A percentile compares a stretch with the other conserved stretches of the same genome.
Conservation (phyloP, 2,113 vertebrate species). For the Mus pahari region DNA sequence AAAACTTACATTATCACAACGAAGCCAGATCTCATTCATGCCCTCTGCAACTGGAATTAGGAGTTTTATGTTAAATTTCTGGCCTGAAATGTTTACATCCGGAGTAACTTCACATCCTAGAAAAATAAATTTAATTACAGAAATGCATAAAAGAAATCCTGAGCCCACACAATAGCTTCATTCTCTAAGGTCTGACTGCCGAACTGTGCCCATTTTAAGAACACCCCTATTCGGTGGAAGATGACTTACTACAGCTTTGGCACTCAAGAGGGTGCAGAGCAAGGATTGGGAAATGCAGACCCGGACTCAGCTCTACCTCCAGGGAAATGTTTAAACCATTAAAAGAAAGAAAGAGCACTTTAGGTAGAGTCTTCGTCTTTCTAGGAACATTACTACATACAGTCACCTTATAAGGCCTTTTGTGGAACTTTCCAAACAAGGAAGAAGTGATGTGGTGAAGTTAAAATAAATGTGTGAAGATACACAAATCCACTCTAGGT, state of each 20-base stretch:
- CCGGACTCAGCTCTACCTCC: neutral
- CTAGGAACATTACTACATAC: slow-evolving; percentile 10
- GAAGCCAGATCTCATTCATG: slow-evolving; percentile 99
- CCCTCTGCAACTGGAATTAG: slow-evolving; percentile 98
- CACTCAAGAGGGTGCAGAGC: neutral
- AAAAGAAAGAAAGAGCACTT: neutral
- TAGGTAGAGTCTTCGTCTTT: neutral
- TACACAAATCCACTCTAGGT: neutral
- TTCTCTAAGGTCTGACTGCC: slow-evolving; percentile 21
- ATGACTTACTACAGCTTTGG: neutral
- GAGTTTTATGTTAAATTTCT: slow-evolving; percentile 99
- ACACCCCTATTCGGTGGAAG: neutral
- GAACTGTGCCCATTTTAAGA: neutral
- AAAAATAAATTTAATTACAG: slow-evolving; percentile 48
- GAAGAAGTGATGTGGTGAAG: neutral
- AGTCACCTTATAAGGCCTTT: neutral
- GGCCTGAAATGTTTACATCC: slow-evolving; percentile 99
- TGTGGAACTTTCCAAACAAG: neutral
- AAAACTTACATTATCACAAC: slow-evolving; percentile 94
- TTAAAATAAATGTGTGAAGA: slow-evolving; percentile 26
- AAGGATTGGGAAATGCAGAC: neutral
- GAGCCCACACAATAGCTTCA: neutral
- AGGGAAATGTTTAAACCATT: neutral
- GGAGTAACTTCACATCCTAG: slow-evolving; percentile 99
- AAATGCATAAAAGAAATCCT: neutral